phyloP scores from a whole-genome alignment of 1,140 invertebrate species.

The Macrotrachela quadricornifera region DNA sequence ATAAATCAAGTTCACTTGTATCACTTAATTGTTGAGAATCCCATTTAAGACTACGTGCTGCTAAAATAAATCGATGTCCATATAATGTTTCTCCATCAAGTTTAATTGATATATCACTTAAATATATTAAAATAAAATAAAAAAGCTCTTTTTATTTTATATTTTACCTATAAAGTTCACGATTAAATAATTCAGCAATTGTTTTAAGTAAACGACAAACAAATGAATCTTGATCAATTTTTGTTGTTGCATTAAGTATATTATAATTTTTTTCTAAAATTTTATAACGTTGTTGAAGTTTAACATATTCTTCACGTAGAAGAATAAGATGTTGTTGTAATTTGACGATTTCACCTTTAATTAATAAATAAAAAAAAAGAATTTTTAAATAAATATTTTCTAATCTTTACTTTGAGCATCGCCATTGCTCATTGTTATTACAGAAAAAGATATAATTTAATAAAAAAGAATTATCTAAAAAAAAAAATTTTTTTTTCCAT shows the following conservation, averaged over 20 bases:
- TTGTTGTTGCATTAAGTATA: conserved; percentile 40
- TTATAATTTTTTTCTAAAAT: conserved; percentile 64
- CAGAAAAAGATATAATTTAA: no score
- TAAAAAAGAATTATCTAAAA: no score
- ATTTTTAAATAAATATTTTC: no score
- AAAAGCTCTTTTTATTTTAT: neutral
- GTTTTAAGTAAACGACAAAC: conserved; percentile 52
- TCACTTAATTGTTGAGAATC: conserved; percentile 43
- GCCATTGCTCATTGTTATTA: no score
- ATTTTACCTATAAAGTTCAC: conserved; percentile 46
- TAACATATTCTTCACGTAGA: conserved; percentile 68
- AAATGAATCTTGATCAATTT: conserved; percentile 45
- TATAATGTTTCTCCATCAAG: conserved; percentile 46
- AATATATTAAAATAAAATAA: conserved; percentile 3
- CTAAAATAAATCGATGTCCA: conserved; percentile 68
- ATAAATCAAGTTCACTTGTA: conserved; percentile 39
- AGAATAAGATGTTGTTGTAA: conserved; percentile 62
- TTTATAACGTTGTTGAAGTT: conserved; percentile 52
- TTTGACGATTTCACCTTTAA: conserved; percentile 40
- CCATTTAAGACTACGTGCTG: conserved; percentile 63
- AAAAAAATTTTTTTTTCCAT: no score
- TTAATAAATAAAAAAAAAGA: no score
- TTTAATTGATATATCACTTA: conserved; percentile 35
- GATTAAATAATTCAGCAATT: conserved; percentile 53
- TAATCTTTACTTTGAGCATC: no score